Conservation (phyloP, 2,797 vertebrate genomes). For the Pithecia hirsuta region DNA sequence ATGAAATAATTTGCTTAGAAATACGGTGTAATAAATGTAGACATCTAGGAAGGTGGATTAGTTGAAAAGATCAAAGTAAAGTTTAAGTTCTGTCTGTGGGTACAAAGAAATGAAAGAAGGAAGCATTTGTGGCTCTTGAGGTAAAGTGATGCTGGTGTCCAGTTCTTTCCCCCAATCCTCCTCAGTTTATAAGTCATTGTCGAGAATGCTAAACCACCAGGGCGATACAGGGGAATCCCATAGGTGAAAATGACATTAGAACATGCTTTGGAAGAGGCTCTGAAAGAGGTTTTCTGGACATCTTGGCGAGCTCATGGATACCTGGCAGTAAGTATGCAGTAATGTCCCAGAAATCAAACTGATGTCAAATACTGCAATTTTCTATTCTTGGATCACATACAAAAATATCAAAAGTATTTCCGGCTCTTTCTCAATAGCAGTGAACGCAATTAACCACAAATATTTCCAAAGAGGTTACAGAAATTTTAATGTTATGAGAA, state of each 20-base stretch:
- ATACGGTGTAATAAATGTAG: neutral
- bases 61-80: constrained; percentile 60
- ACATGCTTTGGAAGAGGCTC: neutral
- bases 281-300: neutral
- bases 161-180: constrained; percentile 77
- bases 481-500: constrained; percentile 21
- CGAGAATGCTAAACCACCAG: constrained; percentile 82
- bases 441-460: neutral
- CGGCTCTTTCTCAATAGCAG: neutral
- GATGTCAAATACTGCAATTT: neutral
- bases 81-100: constrained; percentile 72
- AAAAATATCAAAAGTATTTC: neutral
- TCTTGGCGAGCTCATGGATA: neutral
- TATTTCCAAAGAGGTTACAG: constrained; percentile 46
- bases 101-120: constrained; percentile 79
- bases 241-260: neutral
- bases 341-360: neutral
- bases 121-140: constrained; percentile 86
- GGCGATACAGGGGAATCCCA: constrained; percentile 71
- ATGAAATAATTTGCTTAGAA: neutral
- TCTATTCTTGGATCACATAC: neutral
- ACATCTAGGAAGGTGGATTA: constrained; percentile 54
- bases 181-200: constrained; percentile 82
- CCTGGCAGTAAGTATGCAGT: neutral
- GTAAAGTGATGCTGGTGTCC: constrained; percentile 75